These are phyloP conservation scores for Pomacea maculata DNA, from an alignment of 1,140 invertebrate species.

Conservation along the genomic window DNA sequence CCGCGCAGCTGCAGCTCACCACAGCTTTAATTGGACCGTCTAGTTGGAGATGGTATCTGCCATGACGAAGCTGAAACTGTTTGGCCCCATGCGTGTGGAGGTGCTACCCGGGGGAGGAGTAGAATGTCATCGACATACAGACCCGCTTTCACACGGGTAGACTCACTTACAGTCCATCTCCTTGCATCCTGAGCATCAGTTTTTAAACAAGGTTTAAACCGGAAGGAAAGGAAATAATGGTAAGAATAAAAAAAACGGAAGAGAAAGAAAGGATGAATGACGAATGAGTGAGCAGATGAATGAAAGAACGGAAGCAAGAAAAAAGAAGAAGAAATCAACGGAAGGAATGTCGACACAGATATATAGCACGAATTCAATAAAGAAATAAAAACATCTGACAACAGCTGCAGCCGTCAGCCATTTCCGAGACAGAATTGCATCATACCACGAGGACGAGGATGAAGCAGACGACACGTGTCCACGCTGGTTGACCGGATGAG, in stretches of 20 bases:
- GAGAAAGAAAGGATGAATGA: constrained; percentile 1
- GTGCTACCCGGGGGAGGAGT: background rate
- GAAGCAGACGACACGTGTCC: no score
- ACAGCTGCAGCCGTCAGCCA: no score
- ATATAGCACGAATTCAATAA: background rate
- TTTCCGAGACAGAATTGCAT: no score
- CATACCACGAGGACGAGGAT: no score
- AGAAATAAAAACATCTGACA: background rate
- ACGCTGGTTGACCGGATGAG: background rate
- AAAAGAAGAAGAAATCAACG: background rate
- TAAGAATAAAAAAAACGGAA: background rate
- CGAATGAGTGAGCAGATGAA: background rate
- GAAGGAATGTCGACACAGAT: background rate
- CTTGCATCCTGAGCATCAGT: no score
- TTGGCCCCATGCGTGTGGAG: no score
- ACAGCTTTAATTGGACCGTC: no score
- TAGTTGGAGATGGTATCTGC: no score
- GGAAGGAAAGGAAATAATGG: background rate
- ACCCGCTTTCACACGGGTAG: background rate
- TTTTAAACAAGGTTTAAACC: no score
- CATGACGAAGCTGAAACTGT: no score
- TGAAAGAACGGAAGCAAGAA: background rate
- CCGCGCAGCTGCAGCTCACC: no score
- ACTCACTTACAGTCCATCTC: constrained; percentile 7
- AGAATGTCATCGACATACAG: background rate